Base-by-base conservation (phyloP, 1,140 invertebrate species). In the Cheumatopsyche charites region DNA sequence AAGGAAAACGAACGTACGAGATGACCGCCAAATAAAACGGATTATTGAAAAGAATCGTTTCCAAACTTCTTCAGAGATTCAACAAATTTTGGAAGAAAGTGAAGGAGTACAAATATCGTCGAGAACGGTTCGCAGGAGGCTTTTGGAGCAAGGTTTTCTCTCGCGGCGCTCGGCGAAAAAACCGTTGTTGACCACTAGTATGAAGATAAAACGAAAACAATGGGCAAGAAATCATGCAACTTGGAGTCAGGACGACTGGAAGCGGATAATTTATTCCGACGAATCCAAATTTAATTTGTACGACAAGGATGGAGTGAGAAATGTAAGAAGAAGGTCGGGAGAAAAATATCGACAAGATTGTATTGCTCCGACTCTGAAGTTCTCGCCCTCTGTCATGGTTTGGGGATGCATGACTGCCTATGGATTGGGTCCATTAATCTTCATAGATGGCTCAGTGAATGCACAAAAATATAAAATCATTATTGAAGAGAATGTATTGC, bases 251-350 rank as follows among this genome's bases (percentile, higher is more conserved):
- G 11, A 19, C 13, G 17, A 58, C 23, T 58, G 23, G 23, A 19
- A 58, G 15, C 15, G 15, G 12, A 19, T 58, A n/a, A 19, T 58
- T 58, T 58, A 17, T 26, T 9, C 52, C 2, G 17, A 23, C 17
- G 52, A 23, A 58, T 58, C 52, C 1, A 58, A 23, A 58, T 58
- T 58, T 19, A 58, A 58, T 19, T 58, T 19, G 21, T 17, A 17
- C 21, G 52, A 12, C 15, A n/a, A n/a, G 21, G 23, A 58, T 19
- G 23, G 52, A 11, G 13, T 58, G 17, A 19, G 13, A 11, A 12
- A 15, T 3, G 52, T 6, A 26, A 3, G 52, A 19, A n/a, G 15
- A 6, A 58, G 52, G 21, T 58, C 52, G 21, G 23, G 23, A 11
- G 23, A 58, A 58, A 58, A 1, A 58, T 58, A 23, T 26, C 15